Evolutionary conservation across 1,140 invertebrate species (phyloP), one percentile per base, ranked within the genome.

Genomic region (Parapsyche elsis): DNA sequence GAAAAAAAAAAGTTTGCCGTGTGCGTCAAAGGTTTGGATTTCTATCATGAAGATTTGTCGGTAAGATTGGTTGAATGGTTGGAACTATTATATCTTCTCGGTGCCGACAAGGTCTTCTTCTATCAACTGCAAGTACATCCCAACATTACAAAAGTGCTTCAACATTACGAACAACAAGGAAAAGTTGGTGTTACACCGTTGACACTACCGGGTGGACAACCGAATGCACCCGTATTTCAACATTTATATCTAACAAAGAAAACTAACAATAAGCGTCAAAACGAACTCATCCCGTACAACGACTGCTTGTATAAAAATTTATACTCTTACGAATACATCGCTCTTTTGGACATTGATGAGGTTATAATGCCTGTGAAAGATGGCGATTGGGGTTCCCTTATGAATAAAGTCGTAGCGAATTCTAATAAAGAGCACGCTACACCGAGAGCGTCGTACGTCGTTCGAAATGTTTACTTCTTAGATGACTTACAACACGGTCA

Each of bases 271-370:
- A 98, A 98, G 86, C 89, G 97, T 10, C 96, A 98, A 85, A 97
- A 98, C 87, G 97, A 99, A 87, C 90, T 99, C 46, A 97, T 99
- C 83, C 97, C 97, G 0, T 98, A 98, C 90, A 99, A 99, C 87
- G 97, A 99, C 86, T 99, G 97, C 85, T 90, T 99, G 5, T 98
- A 99, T 88, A 94, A 97, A 84, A 95, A 98, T 85, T 92, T 97
- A 88, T 97, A 97, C 85, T 90, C 93, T 53, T 98, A 98, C 86
- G 92, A 96, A 73, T 98, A 97, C 88, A 94, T 98, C 44, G 95
- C 95, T 0, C 88, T 99, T 12, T 88, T 98, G 23, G 97, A 99
- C 85, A 95, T 96, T 53, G 97, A 99, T 86, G 97, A 99, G 87
- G 94, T 98, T 49, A 98, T 98, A 81, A 97, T 98, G 93, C 97